Evolutionary conservation across 1,140 invertebrate genomes (phyloP).

Genomic region (Ceratina japonica): DNA sequence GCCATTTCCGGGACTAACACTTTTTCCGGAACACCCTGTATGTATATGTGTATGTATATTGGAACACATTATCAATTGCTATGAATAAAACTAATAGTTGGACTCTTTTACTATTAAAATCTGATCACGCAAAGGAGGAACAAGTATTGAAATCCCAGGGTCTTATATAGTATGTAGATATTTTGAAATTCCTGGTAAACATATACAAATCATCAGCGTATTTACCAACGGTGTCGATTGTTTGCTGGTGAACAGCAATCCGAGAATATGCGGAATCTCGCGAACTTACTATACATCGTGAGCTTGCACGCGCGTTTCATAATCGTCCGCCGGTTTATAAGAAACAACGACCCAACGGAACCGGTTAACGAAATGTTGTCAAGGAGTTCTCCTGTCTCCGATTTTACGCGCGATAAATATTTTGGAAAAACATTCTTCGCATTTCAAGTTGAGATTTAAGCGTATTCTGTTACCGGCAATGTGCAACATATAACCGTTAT

Average conservation of each 20-base stretch:
- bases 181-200: not conserved
- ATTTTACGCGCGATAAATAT: conserved; percentile 22
- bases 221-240: not conserved
- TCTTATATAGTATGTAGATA: no score
- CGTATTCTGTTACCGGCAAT: no score
- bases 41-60: no score
- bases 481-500: no score
- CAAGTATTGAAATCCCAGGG: no score
- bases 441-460: no score
- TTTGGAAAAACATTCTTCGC: not conserved
- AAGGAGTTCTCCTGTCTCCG: conserved; percentile 52
- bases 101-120: no score
- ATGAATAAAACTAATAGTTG: no score
- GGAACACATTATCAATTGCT: no score
- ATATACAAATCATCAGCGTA: not conserved
- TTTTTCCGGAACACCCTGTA: no score
- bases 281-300: not conserved
- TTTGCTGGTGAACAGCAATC: not conserved
- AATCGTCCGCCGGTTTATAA: not conserved
- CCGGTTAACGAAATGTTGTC: conserved; percentile 43
- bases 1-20: no score
- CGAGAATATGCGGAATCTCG: not conserved
- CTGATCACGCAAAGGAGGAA: no score
- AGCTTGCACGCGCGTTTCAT: conserved; percentile 23
- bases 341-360: conserved; percentile 27